Percentiles rank a stretch among this genome's conserved stretches.
These are phyloP conservation scores for Betta splendens DNA, from an alignment of 2,797 vertebrate species.

Conservation along the genomic window DNA sequence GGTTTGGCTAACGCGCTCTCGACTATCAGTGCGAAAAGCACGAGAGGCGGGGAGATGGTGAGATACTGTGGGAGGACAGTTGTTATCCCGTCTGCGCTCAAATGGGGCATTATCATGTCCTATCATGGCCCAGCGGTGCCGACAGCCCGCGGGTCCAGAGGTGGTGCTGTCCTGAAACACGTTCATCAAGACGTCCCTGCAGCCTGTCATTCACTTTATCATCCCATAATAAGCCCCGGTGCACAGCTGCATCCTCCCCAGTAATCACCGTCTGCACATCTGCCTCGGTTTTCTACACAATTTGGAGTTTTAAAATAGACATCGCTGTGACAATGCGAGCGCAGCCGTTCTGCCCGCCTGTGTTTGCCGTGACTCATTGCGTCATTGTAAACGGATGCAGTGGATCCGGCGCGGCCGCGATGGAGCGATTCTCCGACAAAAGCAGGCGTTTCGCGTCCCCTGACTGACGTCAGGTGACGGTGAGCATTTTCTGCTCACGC, in stretches of 20 bases:
- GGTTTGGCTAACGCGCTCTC: conserved; percentile 68
- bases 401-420: conserved; percentile 31
- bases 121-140: conserved; percentile 62
- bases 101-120: conserved; percentile 51
- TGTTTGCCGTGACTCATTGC: conserved; percentile 46
- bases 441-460: conserved; percentile 49
- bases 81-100: conserved; percentile 56
- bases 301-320: conserved; percentile 6
- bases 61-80: conserved; percentile 59
- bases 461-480: conserved; percentile 55
- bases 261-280: too few species aligned
- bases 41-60: conserved; percentile 48
- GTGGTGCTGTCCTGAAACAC: conserved; percentile 19
- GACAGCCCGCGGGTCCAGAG: too few species aligned
- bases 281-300: too few species aligned
- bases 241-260: not conserved
- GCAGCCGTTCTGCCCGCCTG: conserved; percentile 21
- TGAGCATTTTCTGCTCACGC: conserved; percentile 51
- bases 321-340: conserved; percentile 15
- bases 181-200: not conserved
- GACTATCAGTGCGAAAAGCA: conserved; percentile 54
- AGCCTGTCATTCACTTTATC: not conserved
- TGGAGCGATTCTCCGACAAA: conserved; percentile 50
- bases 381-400: conserved; percentile 46
- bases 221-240: not conserved